Conservation (phyloP, 2,797 vertebrate species). For the Onychomys leucogaster region DNA sequence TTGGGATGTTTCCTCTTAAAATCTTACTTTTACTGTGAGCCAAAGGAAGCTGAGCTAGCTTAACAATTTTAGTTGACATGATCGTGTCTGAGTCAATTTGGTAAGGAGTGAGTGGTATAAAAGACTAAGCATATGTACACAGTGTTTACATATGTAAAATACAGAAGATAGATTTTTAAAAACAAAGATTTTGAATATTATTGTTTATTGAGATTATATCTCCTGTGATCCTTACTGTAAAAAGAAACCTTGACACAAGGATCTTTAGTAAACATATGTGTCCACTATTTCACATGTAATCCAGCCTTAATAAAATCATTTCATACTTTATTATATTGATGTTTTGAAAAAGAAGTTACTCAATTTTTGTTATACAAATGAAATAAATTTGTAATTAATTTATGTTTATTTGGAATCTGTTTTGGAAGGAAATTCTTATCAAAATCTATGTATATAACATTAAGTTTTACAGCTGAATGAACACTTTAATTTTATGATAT, state of each 20-base stretch:
- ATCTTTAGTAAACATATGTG: background rate
- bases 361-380: background rate
- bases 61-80: background rate
- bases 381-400: background rate
- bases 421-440: background rate
- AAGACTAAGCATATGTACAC: background rate
- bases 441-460: background rate
- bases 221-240: background rate
- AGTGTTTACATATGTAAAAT: fast-evolving
- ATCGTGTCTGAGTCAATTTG: background rate
- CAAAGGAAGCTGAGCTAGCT: background rate
- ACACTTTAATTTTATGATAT: background rate
- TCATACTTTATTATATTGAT: background rate
- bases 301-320: background rate
- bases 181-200: background rate
- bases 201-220: background rate
- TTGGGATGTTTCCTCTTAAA: background rate
- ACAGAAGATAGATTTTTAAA: background rate
- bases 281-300: background rate
- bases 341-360: background rate
- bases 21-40: background rate
- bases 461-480: background rate
- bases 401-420: background rate
- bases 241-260: background rate
- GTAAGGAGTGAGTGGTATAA: too few species aligned